Evolutionary conservation across 2,888 invertebrate genomes (phyloP).

Genomic region (Diplazon laetatorius): DNA sequence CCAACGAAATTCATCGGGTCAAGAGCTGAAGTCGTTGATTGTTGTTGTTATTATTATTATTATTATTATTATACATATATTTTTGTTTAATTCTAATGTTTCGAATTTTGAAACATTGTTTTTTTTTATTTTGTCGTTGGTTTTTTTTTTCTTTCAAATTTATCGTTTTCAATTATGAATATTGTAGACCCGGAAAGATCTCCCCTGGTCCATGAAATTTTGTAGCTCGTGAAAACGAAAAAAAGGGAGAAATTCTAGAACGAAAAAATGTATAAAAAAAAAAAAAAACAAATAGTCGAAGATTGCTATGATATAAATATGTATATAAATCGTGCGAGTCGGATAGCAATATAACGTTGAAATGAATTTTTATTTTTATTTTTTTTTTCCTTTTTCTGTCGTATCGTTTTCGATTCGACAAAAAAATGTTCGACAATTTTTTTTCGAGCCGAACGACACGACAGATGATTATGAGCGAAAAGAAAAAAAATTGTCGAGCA

Average conservation of each 20-base stretch:
- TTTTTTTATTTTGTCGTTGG: neutral
- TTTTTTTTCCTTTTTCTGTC: conserved; percentile 2
- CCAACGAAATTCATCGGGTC: conserved; percentile 48
- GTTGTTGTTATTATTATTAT: neutral
- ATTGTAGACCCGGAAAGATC: neutral
- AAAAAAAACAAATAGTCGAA: too few relatives aligned
- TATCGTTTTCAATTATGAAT: conserved; percentile 13
- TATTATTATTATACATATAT: neutral
- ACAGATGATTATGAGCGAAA: conserved; percentile 50
- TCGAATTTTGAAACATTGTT: conserved; percentile 15
- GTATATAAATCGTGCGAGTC: conserved; percentile 57
- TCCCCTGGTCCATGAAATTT: neutral
- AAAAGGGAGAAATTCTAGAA: conserved; percentile 63
- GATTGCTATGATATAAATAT: conserved; percentile 65
- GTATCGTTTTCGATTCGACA: conserved; percentile 65
- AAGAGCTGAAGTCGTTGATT: conserved; percentile 58
- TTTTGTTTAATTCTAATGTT: conserved; percentile 22
- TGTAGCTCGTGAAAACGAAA: conserved; percentile 29
- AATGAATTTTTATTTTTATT: conserved; percentile 15
- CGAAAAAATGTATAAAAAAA: conserved; percentile 62
- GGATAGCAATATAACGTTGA: conserved; percentile 69
- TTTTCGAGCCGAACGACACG: conserved; percentile 58
- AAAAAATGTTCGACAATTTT: too few relatives aligned
- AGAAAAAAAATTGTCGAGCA: conserved; percentile 53
- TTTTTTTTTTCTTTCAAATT: conserved; percentile 13